Conservation (phyloP, 2,113 vertebrate genomes). For the Himantopus leucocephalus region DNA sequence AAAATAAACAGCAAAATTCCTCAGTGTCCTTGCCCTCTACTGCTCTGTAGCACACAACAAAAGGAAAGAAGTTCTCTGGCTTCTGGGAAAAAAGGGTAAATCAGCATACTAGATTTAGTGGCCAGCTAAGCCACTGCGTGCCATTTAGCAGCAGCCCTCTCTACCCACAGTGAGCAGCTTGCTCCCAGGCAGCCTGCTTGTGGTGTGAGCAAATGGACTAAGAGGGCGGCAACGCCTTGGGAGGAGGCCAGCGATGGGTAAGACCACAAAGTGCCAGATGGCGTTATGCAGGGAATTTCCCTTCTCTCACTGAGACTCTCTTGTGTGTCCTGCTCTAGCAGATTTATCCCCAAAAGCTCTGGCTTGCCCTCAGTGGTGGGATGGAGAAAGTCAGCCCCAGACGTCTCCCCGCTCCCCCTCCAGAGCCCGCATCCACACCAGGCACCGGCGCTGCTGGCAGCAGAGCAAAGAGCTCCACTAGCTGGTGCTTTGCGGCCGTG, state of each 20-base stretch:
- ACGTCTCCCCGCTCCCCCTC: fast-evolving
- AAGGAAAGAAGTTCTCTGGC: not conserved
- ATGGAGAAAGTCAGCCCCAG: not conserved
- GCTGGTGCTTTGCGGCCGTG: fast-evolving
- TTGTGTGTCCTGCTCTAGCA: not conserved
- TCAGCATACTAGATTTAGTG: not conserved
- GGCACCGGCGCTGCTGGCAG: fast-evolving
- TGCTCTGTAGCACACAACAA: fast-evolving
- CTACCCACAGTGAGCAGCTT: not conserved
- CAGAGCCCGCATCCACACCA: fast-evolving
- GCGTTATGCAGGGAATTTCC: not conserved
- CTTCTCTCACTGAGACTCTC: not conserved
- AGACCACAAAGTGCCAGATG: not conserved
- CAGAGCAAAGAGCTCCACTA: fast-evolving
- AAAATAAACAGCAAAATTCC: not conserved
- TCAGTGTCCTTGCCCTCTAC: not conserved
- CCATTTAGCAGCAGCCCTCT: not conserved
- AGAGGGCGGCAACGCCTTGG: not conserved
- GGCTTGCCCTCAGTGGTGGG: not conserved
- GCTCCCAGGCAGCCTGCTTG: not conserved
- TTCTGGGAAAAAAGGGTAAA: not conserved
- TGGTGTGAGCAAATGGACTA: not conserved
- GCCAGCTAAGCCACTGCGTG: not conserved
- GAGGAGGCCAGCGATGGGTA: not conserved
- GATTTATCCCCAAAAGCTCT: not conserved